Base-by-base conservation (phyloP, 2,888 invertebrate genomes). In the Troides aeacus region DNA sequence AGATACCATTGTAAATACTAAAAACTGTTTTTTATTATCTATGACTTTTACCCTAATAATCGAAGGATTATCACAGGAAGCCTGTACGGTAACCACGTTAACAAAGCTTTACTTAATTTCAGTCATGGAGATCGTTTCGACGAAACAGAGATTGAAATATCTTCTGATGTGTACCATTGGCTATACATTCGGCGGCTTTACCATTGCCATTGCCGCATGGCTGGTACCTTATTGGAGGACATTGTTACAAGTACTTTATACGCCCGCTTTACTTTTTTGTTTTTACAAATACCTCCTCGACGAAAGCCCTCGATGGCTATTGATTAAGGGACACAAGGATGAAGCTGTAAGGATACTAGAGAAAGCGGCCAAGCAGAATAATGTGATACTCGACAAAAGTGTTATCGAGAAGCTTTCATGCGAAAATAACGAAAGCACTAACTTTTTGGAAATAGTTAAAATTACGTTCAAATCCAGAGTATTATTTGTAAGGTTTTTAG, bases 271-370 rank as follows among this genome's bases (percentile, higher is more conserved):
- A 12, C 81, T 96, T 0, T 94, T 96, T 72, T 80, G 96, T 62
- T 82, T 93, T 7, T 96, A 96, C 77, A 92, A 94, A 61, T 95
- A 94, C 92, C 77, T 95, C 0, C 85, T 96, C 58, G 96, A 96
- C 7, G 96, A 96, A 84, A 96, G 96, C 66, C 93, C 96, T n/a
- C 92, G 97, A 78, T 97, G 97, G 97, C 90, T 97, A 6, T 84
- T 96, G n/a, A 94, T 94, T 24, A 95, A 95, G 81, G 95, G 95
- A 6, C 93, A 93, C 72, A 93, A 94, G 71, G 93, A 95, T 0
- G 90, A 95, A 78, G 96, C 96, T 0, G 90, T 94, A 71, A 81
- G 80, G 2, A 93, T 96, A n/a, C 83, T 96, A 61, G 86, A 93
- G 18, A 94, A 93, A 75, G 94, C 95, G 23, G 95, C 96, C 0